Base-by-base conservation (phyloP, 2,797 vertebrate species). In the Peromyscus melanophrys region DNA sequence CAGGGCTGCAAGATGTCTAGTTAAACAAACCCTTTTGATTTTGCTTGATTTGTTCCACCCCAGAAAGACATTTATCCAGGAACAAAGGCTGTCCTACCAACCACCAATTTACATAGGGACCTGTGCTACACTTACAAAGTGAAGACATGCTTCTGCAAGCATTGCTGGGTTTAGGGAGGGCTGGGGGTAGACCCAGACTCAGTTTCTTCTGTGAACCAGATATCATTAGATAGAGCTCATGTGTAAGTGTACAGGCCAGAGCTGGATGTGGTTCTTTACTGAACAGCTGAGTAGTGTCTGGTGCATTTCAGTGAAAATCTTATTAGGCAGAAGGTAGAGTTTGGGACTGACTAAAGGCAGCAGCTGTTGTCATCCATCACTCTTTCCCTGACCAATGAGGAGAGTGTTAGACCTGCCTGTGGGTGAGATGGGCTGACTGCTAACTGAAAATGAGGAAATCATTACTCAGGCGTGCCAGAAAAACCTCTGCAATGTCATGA, bases 291-390 rank as follows among this genome's bases (percentile, higher is more conserved):
- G 97, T 90, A 0, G 89, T 91, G 21, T 17, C 4, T 2, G 31
- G 49, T 87, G 94, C 65, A 67, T 98, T 97, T 98, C 96, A 16
- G 97, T 95, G 96, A 89, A 4, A 95, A 98, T 98, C 92, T 93
- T 96, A 96, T 97, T 97, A 92, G 93, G 92, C 67, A 96, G 96
- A 98, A 98, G 98, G 97, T 86, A 81, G 95, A 98, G 97, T 96
- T 97, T 59, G 19, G 95, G 82, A 61, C 89, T 90, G 98, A 98
- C 89, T 65, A 98, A 98, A 97, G 75, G 86, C 97, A 91, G 98
- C 99, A 99, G 99, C 98, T 99, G 99, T 92, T 67, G 89, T 5
- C 92, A 93, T 98, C 98, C 95, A 75, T 98, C 98, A 98, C 27
- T 52, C 89, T 95, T 76, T 92, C 87, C 89, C 81, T 80, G 97